Conservation (phyloP, 2,888 invertebrate species). For the Eudemis profundana region DNA sequence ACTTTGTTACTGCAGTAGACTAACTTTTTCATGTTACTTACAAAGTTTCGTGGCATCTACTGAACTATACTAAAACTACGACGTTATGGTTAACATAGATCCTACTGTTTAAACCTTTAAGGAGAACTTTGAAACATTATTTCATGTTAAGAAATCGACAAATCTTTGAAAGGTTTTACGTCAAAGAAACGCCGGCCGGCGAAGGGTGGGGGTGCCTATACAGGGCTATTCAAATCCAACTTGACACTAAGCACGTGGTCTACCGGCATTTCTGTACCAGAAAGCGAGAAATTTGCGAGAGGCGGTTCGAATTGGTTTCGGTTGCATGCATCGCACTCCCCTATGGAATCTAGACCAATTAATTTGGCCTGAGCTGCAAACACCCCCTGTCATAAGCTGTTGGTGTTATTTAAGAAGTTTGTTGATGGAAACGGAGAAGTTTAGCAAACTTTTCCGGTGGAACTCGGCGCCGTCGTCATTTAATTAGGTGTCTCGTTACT, state of each 20-base stretch:
- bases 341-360: conserved; percentile 27
- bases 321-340: conserved; percentile 14
- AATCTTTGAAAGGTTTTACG: conserved; percentile 37
- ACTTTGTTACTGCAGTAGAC: no score
- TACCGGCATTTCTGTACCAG: conserved; percentile 41
- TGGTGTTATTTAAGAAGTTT: conserved; percentile 45
- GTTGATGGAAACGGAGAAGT: conserved; percentile 41
- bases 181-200: conserved; percentile 56
- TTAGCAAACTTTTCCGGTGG: conserved; percentile 26
- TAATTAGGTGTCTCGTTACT: conserved; percentile 21
- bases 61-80: no score
- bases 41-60: no score
- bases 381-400: conserved; percentile 35
- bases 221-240: conserved; percentile 52
- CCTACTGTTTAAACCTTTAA: no score
- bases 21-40: no score
- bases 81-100: no score
- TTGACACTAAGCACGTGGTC: conserved; percentile 62
- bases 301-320: not conserved
- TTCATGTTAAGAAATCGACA: not conserved
- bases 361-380: conserved; percentile 28
- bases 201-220: conserved; percentile 54
- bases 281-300: conserved; percentile 11
- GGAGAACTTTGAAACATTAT: not conserved
- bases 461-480: conserved; percentile 11